Evolutionary conservation across 2,888 invertebrate species (phyloP).

Genomic region (Sericinus montela): DNA sequence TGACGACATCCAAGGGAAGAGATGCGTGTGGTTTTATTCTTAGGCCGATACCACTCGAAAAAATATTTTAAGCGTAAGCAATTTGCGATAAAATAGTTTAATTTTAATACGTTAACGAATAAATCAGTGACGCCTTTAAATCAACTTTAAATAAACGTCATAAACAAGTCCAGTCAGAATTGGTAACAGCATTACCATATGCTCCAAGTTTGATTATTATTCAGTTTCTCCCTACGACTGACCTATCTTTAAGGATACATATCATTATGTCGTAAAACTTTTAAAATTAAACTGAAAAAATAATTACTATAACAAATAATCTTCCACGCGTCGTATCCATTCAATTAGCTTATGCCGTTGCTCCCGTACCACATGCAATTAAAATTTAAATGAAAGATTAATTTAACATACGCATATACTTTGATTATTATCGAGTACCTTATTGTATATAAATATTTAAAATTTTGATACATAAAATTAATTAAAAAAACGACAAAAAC

Average conservation of each 20-base stretch:
- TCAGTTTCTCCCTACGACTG: neutral
- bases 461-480: too few species aligned
- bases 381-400: constrained; percentile 19
- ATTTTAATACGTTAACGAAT: neutral
- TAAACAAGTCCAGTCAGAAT: too few species aligned
- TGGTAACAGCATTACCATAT: neutral
- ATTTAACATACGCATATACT: constrained; percentile 18
- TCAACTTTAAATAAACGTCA: too few species aligned
- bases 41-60: too few species aligned
- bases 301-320: constrained; percentile 19
- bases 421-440: too few species aligned
- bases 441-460: too few species aligned
- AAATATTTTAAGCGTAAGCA: too few species aligned
- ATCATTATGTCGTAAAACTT: neutral
- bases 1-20: too few species aligned
- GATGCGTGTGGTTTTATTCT: too few species aligned
- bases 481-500: too few species aligned
- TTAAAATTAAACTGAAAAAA: neutral
- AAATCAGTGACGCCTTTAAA: constrained; percentile 2
- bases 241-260: neutral
- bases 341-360: constrained; percentile 11
- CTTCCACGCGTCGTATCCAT: constrained; percentile 16
- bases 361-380: constrained; percentile 7
- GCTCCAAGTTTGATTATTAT: neutral
- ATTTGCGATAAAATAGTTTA: too few species aligned